Percentiles rank a stretch among this genome's conserved stretches.
These are phyloP conservation scores for Mareca penelope DNA, from an alignment of 2,797 vertebrate genomes.

Conservation along the genomic window DNA sequence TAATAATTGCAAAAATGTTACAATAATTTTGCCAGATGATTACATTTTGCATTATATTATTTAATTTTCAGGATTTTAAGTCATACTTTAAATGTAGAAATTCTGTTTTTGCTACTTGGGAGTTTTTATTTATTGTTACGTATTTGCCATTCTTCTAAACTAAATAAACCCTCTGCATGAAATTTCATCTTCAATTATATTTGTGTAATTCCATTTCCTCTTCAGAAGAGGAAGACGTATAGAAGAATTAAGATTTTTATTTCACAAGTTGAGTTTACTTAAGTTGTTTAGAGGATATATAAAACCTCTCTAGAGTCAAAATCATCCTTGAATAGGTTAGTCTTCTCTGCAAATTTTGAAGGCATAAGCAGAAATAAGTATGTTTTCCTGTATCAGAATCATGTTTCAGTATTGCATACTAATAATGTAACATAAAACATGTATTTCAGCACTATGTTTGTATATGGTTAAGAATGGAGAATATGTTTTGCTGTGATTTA, in stretches of 20 bases:
- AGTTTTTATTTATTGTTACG: neutral
- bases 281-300: conserved; percentile 45
- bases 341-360: conserved; percentile 30
- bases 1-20: conserved; percentile 6
- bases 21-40: neutral
- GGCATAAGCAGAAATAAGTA: conserved; percentile 3
- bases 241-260: conserved; percentile 44
- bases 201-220: conserved; percentile 51
- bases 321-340: conserved; percentile 13
- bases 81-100: neutral
- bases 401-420: neutral
- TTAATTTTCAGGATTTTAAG: conserved; percentile 3
- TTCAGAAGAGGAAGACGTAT: conserved; percentile 33
- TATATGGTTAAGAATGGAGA: neutral
- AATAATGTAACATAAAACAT: neutral
- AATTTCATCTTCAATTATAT: conserved; percentile 44
- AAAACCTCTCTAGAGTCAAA: conserved; percentile 34
- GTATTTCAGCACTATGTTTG: neutral
- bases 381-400: conserved; percentile 13
- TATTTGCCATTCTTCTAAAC: conserved; percentile 11
- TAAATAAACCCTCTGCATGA: conserved; percentile 8
- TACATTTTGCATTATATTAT: neutral
- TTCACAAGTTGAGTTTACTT: conserved; percentile 34
- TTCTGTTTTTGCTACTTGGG: neutral
- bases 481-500: neutral